Percentiles rank a stretch among this genome's conserved stretches.
Evolutionary conservation across 2,797 vertebrate species (phyloP).

Genomic region (Synaphobranchus kaupii): DNA sequence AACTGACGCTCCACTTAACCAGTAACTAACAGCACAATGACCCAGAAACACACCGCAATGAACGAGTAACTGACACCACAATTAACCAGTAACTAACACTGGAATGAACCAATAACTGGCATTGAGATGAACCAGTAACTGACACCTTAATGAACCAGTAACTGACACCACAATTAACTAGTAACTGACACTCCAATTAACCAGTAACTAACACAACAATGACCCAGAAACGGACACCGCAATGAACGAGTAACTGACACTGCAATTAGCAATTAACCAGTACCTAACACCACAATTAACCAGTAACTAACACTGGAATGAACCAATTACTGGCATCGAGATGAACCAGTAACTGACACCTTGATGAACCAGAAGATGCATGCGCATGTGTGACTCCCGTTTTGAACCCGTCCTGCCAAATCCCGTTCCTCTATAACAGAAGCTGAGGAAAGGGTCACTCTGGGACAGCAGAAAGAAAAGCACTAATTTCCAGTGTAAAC

Average conservation of each 20-base stretch:
- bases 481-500: neutral
- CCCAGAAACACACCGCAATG: too few relatives aligned
- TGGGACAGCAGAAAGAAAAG: slow-evolving; percentile 3
- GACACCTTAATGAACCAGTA: neutral
- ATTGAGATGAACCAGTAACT: neutral
- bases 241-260: too few relatives aligned
- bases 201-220: neutral
- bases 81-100: too few relatives aligned
- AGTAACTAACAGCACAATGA: too few relatives aligned
- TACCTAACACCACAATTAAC: neutral
- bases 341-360: neutral
- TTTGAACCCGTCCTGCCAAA: neutral
- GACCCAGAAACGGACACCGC: neutral
- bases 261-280: neutral
- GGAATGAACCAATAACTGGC: too few relatives aligned
- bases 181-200: neutral
- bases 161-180: neutral
- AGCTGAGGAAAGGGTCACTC: neutral
- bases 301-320: too few relatives aligned
- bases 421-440: neutral
- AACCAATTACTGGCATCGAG: neutral
- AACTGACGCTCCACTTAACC: too few relatives aligned
- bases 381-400: neutral
- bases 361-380: neutral
- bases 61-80: too few relatives aligned